Conservation (phyloP, 1,140 invertebrate species). For the Tetramorium alpestre region DNA sequence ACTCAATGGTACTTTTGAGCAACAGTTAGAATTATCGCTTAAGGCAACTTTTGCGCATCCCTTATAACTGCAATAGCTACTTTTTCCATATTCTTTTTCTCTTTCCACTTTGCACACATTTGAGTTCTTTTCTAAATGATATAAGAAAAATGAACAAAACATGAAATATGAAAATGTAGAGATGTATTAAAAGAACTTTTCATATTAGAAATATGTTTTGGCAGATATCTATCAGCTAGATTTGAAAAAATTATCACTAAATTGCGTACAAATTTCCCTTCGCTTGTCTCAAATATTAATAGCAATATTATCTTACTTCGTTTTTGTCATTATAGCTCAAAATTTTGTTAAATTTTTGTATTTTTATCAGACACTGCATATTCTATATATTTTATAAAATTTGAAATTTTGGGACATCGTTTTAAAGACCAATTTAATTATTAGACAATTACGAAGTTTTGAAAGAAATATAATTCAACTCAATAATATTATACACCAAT, state of each 20-base stretch:
- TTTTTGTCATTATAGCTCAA: neutral
- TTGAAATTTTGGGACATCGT: neutral
- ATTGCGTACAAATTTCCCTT: neutral
- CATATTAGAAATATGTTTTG: neutral
- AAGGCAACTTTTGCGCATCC: constrained; percentile 67
- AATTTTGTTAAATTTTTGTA: neutral
- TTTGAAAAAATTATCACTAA: neutral
- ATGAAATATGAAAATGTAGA: constrained; percentile 30
- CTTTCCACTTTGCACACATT: neutral
- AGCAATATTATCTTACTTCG: neutral
- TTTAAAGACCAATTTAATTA: neutral
- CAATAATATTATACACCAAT: neutral
- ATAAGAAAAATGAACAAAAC: constrained; percentile 5
- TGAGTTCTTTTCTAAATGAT: constrained; percentile 20
- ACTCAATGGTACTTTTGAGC: constrained; percentile 70
- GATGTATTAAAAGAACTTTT: neutral
- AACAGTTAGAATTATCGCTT: constrained; percentile 68
- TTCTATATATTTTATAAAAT: neutral
- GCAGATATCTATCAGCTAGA: neutral
- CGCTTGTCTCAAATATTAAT: constrained; percentile 4
- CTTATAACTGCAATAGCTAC: constrained; percentile 31
- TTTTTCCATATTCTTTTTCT: neutral
- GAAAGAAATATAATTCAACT: neutral
- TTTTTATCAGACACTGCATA: neutral
- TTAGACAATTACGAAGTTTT: neutral